Evolutionary conservation across 2,888 invertebrate species (phyloP), one percentile per base, ranked within the genome.

Genomic region (Thereva unica): DNA sequence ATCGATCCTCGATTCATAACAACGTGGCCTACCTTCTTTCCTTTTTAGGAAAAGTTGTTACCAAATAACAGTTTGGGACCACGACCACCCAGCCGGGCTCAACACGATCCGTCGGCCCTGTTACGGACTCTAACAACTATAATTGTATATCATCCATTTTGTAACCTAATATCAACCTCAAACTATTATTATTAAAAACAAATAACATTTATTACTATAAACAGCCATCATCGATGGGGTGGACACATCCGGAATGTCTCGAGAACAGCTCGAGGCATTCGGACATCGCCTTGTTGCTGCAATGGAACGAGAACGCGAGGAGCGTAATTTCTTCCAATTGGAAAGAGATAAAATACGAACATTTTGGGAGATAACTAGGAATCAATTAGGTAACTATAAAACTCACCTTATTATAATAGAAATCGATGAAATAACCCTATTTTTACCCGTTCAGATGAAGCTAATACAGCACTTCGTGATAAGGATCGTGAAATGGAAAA

Each of bases 311-410:
- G 97, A 97, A 80, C 84, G 97, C 74, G 97, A 97, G 80, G 97
- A 97, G 80, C 83, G 97, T 64, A 97, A 97, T 80, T 97, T 91
- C 78, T 97, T 95, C 75, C 97, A 97, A 81, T 80, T 97, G 74
- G 97, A 97, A 82, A 85, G 97, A 72, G 97, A 97, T 78, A 96
- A 96, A 82, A 85, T 97, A 10, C 86, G 94, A 72, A 93, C 93
- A 4, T 96, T 95, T 78, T 97, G 97, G 97, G 96, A 97, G 81
- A 95, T 97, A 64, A 92, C 95, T 0, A 87, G 93, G 72, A 89
- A 91, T 73, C 93, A 97, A 77, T 82, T 96, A 49, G 93, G 95
- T 75, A 93, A 95, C 73, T 72, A 12, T 52, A 38, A 40, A 52
- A 47, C 23, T 8, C 7, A 47, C 4, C 55, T 40, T 40, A 41